A percentile compares a stretch with the other conserved stretches of the same genome.
Evolutionary conservation across 2,113 vertebrate species (phyloP).

Genomic region (Nannobrachium achirus): DNA sequence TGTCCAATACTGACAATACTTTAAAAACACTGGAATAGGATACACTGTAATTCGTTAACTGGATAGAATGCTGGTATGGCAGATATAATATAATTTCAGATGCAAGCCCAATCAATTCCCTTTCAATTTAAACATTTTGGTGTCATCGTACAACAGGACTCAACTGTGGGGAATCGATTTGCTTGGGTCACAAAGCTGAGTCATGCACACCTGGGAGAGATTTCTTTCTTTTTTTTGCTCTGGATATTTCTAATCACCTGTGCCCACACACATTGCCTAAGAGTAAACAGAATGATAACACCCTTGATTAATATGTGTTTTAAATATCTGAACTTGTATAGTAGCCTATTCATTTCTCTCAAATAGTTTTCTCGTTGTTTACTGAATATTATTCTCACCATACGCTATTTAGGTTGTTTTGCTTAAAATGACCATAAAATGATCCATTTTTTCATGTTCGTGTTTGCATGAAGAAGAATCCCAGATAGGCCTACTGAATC

Average conservation of each 20-base stretch:
- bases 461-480: conserved; percentile 23
- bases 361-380: conserved; percentile 27
- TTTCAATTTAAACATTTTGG: conserved; percentile 10
- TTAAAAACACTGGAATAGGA: conserved; percentile 70
- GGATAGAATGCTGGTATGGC: conserved; percentile 51
- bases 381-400: conserved; percentile 1
- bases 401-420: not conserved
- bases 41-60: conserved; percentile 62
- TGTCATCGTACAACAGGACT: not conserved
- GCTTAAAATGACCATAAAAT: not conserved
- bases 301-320: conserved; percentile 35
- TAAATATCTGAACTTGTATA: conserved; percentile 34
- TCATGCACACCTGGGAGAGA: conserved; percentile 16
- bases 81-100: conserved; percentile 35
- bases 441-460: not conserved
- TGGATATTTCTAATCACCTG: conserved; percentile 31
- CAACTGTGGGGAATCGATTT: conserved; percentile 14
- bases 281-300: conserved; percentile 50
- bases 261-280: conserved; percentile 26
- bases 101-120: conserved; percentile 52
- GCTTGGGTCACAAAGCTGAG: conserved; percentile 32
- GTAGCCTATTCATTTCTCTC: conserved; percentile 25
- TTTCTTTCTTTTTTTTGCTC: conserved; percentile 25
- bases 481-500: conserved; percentile 22
- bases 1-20: conserved; percentile 66